Conservation (phyloP, 2,113 vertebrate genomes). For the Coptodon bakossiorum region DNA sequence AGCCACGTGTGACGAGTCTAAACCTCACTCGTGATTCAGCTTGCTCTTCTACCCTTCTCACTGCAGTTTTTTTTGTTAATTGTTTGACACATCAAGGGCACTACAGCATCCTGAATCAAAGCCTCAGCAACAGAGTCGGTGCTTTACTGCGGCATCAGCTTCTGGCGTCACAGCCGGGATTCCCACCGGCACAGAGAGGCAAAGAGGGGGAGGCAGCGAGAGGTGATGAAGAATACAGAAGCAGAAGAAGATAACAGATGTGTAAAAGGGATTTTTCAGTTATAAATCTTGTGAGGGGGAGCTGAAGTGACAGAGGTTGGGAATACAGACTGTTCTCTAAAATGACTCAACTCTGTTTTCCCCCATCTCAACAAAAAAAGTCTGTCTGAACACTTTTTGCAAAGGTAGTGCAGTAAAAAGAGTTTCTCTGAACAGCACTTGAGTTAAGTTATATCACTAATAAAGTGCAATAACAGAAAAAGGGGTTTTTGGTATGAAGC, state of each 20-base stretch:
- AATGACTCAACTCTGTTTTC: neutral
- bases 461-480: neutral
- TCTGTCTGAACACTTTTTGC: neutral
- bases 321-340: neutral
- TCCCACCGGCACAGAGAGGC: constrained; percentile 38
- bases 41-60: neutral
- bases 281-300: neutral
- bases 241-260: neutral
- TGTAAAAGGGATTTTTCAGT: neutral
- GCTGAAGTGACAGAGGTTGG: neutral
- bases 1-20: neutral
- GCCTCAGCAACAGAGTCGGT: neutral
- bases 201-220: neutral
- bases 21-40: neutral
- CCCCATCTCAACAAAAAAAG: neutral
- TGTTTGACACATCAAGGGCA: neutral
- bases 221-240: neutral
- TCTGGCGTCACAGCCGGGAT: constrained; percentile 56
- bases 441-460: neutral
- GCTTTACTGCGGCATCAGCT: constrained; percentile 37
- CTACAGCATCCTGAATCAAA: neutral
- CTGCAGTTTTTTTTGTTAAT: constrained; percentile 6
- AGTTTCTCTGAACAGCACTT: neutral
- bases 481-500: fast-evolving
- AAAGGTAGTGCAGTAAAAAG: neutral